Evolutionary conservation across 2,797 vertebrate species (phyloP), one percentile per base, ranked within the genome.

Genomic region (Macropodus opercularis): DNA sequence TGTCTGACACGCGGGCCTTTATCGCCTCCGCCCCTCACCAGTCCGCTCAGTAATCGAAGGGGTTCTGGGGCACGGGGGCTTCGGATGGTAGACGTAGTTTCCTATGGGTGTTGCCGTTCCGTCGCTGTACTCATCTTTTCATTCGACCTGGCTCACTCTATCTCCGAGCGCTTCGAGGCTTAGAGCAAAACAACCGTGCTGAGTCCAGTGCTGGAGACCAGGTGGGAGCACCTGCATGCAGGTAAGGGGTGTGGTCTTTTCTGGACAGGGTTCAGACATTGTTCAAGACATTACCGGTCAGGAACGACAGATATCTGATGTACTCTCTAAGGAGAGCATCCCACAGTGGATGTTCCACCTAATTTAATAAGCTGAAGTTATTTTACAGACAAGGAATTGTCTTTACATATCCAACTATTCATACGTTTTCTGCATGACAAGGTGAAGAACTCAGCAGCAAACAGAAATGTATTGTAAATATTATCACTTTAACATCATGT

Each of bases 141-240:
- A 15, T 56, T 8, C 23, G 61, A 72, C 31, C 49, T 38, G 81
- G 72, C 64, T 89, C 80, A 85, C 56, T 89, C 82, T 57, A 32
- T 71, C 79, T 29, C 18, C 22, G 26, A 60, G 77, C 52, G 77
- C 59, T 60, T 50, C 22, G 18, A 29, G 59, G 51, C 56, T 58
- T 67, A 75, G 79, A 63, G 69, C 12, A 34, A 4, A 14, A 42
- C 67, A 56, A n/a, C 39, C 56, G 61, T 74, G 72, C 80, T 69
- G 72, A 61, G 84, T 66, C 75, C 66, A 66, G 62, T 42, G 75
- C 72, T 54, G 63, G 74, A 75, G 65, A 82, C 69, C 83, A 81
- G 82, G 79, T 89, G 84, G 85, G 86, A 85, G 64, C 74, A 91
- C 90, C 90, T 90, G 87, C 63, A 53, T 49, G 66, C 91, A 92